Conservation (phyloP, 2,797 vertebrate genomes). For the Melopsittacus undulatus region DNA sequence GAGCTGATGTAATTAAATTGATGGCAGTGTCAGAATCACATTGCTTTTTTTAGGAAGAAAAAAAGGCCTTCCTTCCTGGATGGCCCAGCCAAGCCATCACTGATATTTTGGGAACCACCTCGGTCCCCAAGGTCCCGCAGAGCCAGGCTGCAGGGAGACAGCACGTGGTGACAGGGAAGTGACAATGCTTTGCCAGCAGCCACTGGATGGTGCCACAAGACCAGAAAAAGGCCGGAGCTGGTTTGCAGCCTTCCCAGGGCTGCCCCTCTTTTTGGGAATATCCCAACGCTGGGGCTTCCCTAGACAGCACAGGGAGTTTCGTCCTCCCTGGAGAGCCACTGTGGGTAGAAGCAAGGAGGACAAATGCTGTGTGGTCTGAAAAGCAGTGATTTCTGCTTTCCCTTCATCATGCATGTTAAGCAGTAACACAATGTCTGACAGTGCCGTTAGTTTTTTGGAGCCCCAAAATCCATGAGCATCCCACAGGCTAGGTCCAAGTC, state of each 20-base stretch:
- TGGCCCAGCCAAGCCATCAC: not conserved
- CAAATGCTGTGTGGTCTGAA: not conserved
- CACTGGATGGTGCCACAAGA: slow-evolving; percentile 67
- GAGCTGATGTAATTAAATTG: not conserved
- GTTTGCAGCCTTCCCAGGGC: not conserved
- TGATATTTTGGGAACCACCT: not conserved
- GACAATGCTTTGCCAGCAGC: not conserved
- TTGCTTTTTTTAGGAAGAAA: not conserved
- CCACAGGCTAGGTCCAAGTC: not conserved
- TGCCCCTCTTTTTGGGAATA: not conserved
- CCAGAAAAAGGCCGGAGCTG: not conserved
- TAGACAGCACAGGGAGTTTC: not conserved
- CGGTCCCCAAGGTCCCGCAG: not conserved
- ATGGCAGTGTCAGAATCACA: not conserved
- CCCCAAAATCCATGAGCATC: not conserved
- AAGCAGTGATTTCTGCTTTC: not conserved
- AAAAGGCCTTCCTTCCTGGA: slow-evolving; percentile 67
- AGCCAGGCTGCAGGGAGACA: not conserved
- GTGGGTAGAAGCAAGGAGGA: rapidly evolving
- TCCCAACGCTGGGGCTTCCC: rapidly evolving
- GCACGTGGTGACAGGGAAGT: not conserved
- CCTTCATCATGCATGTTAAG: rapidly evolving
- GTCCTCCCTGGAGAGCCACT: rapidly evolving
- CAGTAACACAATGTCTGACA: rapidly evolving
- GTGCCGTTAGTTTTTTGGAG: not conserved